Evolutionary conservation across 2,888 invertebrate genomes (phyloP), one percentile per base, ranked within the genome.

Genomic region (Drosophila peninsularis): DNA sequence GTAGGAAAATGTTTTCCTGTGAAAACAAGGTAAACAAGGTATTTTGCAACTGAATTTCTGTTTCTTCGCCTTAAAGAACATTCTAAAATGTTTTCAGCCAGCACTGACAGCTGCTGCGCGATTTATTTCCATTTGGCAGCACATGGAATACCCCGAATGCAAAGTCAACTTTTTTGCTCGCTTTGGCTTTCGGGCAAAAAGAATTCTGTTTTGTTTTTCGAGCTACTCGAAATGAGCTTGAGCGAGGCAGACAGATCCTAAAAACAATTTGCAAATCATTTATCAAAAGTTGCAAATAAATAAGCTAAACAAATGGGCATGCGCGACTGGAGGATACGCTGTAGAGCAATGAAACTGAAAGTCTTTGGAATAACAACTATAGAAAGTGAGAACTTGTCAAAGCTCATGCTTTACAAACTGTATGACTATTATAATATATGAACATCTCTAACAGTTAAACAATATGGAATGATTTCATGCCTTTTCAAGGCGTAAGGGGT

Each of bases 181-280:
- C 21, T 41, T 54, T 7, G 30, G 53, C 32, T 17, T n/a, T 34
- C 5, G 24, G 9, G 1, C 21, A 24, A 37, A 45, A 27, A 27
- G 10, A 45, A 17, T 30, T 30, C 10, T 17, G 17, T 19, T 49
- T 50, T 7, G 21, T 49, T 53, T 5, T 13, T 36, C 27, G n/a
- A 53, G 27, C 24, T 5, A 53, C 27, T 27, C 44, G 30, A 37
- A 62, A 19, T 7, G 30, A 45, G 19, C 32, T 41, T 10, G 5
- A 4, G 9, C 45, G 6, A 2, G 37, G 9, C 44, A 34, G 11
- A 42, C 32, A 49, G 52, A 47, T 24, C 9, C 39, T 45, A 54
- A 34, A 49, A 53, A 41, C 34, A 47, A 71, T 71, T 62, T 62
- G 74, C 76, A 76, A 71, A 66, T 71, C 71, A 76, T 76, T 71